Evolutionary conservation across 2,797 vertebrate species (phyloP).

Genomic region (Paguma larvata): DNA sequence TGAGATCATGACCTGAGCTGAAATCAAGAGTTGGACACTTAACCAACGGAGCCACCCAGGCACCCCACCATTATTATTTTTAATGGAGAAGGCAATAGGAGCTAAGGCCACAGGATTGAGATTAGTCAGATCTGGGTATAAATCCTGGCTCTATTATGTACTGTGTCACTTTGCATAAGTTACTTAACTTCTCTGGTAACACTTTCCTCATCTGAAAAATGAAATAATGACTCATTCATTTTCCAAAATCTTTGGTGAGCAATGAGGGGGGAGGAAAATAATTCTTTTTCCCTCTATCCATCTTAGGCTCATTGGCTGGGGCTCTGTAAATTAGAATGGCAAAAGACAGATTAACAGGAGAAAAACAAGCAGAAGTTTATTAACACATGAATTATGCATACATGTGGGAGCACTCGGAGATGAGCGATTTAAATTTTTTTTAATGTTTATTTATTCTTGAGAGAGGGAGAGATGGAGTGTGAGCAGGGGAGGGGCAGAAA

Average conservation of each 20-base stretch:
- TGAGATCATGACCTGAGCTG: no score
- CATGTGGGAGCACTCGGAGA: neutral
- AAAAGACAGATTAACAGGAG: neutral
- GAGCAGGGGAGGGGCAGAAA: no score
- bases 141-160: neutral
- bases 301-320: neutral
- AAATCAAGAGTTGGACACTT: no score
- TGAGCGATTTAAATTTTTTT: neutral
- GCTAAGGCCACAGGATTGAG: neutral
- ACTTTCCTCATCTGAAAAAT: neutral
- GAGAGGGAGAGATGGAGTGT: no score
- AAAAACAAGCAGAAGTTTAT: neutral
- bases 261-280: neutral
- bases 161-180: neutral
- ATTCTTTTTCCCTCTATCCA: neutral
- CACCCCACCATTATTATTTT: neutral
- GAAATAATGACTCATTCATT: neutral
- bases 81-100: neutral
- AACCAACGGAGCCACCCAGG: no score
- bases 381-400: neutral
- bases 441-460: no score
- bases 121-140: neutral
- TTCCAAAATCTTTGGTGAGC: constrained; percentile 20
- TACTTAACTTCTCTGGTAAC: neutral
- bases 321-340: neutral